These are phyloP conservation scores for Anolis carolinensis DNA, from an alignment of 2,113 vertebrate species.

Conservation along the genomic window DNA sequence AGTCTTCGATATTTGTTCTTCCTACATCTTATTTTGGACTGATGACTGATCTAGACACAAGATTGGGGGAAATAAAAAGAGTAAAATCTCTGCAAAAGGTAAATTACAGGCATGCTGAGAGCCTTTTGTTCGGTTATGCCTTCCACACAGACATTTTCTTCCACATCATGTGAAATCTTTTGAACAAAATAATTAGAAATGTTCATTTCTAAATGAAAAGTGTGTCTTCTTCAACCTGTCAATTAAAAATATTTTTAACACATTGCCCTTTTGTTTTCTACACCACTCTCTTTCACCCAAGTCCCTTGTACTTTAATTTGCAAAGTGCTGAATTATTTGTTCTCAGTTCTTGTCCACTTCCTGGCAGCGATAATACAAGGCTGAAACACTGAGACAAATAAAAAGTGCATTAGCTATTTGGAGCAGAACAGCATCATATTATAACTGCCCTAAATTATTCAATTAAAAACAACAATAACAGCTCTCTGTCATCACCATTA, in stretches of 20 bases:
- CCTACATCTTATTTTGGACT: too few relatives aligned
- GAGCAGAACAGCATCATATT: slow-evolving; percentile 4
- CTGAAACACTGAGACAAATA: slow-evolving; percentile 3
- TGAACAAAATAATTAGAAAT: background rate
- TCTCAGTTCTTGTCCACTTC: background rate
- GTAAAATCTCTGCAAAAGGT: background rate
- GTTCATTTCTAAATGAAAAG: background rate
- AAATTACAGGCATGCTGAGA: background rate
- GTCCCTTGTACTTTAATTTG: slow-evolving; percentile 1
- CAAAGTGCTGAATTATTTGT: slow-evolving; percentile 14
- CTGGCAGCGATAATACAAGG: background rate
- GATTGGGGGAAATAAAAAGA: background rate
- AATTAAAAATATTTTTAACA: background rate
- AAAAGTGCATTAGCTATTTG: slow-evolving; percentile 5
- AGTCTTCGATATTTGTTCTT: background rate
- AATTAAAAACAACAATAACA: slow-evolving; percentile 18
- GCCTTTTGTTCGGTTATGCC: background rate
- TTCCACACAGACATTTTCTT: background rate
- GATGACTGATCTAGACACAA: background rate
- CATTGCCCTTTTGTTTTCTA: background rate
- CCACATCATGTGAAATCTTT: background rate
- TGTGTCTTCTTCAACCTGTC: background rate
- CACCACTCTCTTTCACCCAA: slow-evolving; percentile 1
- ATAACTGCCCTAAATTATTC: background rate
- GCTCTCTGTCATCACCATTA: background rate